A percentile compares a stretch with the other conserved stretches of the same genome.
Conservation (phyloP, 2,113 vertebrate species). For the Cochlearius cochlearius region DNA sequence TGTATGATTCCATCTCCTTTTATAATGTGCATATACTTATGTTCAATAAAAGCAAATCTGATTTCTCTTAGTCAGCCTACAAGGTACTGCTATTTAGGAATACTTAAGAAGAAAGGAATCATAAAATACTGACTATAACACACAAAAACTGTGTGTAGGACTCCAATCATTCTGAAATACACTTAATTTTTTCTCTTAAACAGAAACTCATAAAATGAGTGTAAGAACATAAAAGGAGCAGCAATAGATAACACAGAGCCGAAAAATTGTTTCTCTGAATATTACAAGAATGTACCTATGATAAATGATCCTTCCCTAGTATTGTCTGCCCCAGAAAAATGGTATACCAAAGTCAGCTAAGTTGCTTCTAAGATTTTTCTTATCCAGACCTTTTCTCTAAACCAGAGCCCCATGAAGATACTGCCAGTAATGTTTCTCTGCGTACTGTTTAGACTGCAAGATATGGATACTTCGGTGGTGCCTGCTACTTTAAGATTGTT, state of each 20-base stretch:
- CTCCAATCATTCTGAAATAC: not conserved
- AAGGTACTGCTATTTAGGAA: conserved; percentile 8
- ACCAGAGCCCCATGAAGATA: not conserved
- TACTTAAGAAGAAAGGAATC: conserved; percentile 1
- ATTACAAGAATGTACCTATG: conserved; percentile 2
- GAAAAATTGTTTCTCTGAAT: conserved; percentile 47
- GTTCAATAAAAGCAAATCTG: not conserved
- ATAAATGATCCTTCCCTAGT: conserved; percentile 19
- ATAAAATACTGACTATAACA: conserved; percentile 28
- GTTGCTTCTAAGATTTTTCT: not conserved
- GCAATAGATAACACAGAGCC: conserved; percentile 18
- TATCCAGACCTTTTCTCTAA: not conserved
- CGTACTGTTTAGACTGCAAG: not conserved
- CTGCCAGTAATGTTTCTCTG: not conserved
- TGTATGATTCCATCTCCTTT: not conserved
- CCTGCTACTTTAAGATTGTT: not conserved
- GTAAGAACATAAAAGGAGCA: conserved; percentile 28
- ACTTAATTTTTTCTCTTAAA: conserved; percentile 5
- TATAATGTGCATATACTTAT: not conserved
- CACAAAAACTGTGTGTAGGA: not conserved
- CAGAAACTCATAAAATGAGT: conserved; percentile 24
- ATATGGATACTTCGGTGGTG: not conserved
- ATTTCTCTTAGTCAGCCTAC: not conserved
- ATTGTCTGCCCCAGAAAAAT: not conserved
- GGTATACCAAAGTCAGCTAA: not conserved